Evolutionary conservation across 1,140 invertebrate genomes (phyloP).

Genomic region (Phymastichus coffea): DNA sequence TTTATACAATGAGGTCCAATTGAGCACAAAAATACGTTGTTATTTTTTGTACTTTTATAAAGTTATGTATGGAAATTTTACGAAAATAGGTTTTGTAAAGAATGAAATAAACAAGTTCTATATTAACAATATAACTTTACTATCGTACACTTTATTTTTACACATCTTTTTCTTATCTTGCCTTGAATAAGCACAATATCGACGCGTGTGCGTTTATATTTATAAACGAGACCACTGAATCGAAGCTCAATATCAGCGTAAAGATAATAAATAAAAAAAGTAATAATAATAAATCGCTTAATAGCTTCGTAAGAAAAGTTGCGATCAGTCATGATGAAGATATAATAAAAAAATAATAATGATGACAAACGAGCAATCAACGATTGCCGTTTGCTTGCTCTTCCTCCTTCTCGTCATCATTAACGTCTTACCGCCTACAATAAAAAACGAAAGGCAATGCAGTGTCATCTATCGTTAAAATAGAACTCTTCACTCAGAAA

Average conservation of each 20-base stretch:
- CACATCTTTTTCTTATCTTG: constrained; percentile 1
- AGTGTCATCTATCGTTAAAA: too few relatives aligned
- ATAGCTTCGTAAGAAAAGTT: background rate
- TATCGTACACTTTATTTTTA: constrained; percentile 5
- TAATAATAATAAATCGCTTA: background rate
- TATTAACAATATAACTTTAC: constrained; percentile 15
- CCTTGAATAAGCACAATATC: background rate
- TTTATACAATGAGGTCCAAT: too few relatives aligned
- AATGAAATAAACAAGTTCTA: too few relatives aligned
- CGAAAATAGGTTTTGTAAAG: too few relatives aligned
- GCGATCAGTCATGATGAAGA: constrained; percentile 8
- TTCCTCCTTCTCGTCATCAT: background rate
- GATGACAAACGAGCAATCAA: background rate
- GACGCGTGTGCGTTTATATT: background rate
- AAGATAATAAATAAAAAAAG: constrained; percentile 9
- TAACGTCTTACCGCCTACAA: too few relatives aligned
- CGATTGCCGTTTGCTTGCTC: background rate
- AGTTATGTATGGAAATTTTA: too few relatives aligned
- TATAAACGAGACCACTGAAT: background rate
- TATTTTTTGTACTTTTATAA: too few relatives aligned
- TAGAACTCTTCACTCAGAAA: too few relatives aligned
- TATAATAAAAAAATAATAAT: constrained; percentile 1
- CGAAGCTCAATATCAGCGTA: background rate
- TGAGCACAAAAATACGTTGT: too few relatives aligned
- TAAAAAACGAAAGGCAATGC: too few relatives aligned